These are phyloP conservation scores for Cecidostiba fungosa DNA, from an alignment of 2,888 invertebrate species.

Conservation along the genomic window DNA sequence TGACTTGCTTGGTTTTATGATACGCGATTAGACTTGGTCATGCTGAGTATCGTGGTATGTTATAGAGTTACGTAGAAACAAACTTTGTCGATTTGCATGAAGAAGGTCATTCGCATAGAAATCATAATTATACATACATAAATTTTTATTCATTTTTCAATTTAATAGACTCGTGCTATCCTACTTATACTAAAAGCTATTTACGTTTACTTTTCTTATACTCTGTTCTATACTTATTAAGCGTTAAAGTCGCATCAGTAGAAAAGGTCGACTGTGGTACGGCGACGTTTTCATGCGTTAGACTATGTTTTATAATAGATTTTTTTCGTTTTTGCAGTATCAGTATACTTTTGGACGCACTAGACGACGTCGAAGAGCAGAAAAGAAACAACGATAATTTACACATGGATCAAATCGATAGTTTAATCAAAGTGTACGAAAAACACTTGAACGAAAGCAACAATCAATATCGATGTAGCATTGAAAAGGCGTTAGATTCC, in stretches of 20 bases:
- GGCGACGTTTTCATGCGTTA: too few species aligned
- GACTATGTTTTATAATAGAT: neutral
- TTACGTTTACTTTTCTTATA: too few species aligned
- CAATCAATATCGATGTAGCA: neutral
- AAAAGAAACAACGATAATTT: slow-evolving; percentile 76
- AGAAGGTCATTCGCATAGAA: neutral
- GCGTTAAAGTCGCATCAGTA: too few species aligned
- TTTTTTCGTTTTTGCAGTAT: slow-evolving; percentile 62
- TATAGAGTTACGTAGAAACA: neutral
- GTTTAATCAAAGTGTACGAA: slow-evolving; percentile 75
- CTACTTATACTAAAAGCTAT: too few species aligned
- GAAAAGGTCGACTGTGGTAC: too few species aligned
- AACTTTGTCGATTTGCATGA: neutral
- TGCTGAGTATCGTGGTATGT: too few species aligned
- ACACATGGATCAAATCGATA: slow-evolving; percentile 78
- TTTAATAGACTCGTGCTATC: neutral
- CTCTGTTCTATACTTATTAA: too few species aligned
- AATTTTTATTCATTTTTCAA: neutral
- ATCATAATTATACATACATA: neutral
- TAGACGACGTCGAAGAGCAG: slow-evolving; percentile 78
- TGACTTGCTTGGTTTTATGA: too few species aligned
- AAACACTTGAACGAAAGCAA: neutral
- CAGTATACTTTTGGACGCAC: slow-evolving; percentile 77
- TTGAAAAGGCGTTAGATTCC: neutral
- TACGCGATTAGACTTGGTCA: too few species aligned